Evolutionary conservation across 2,888 invertebrate species (phyloP), one percentile per base, ranked within the genome.

Genomic region (Syrphus vitripennis): DNA sequence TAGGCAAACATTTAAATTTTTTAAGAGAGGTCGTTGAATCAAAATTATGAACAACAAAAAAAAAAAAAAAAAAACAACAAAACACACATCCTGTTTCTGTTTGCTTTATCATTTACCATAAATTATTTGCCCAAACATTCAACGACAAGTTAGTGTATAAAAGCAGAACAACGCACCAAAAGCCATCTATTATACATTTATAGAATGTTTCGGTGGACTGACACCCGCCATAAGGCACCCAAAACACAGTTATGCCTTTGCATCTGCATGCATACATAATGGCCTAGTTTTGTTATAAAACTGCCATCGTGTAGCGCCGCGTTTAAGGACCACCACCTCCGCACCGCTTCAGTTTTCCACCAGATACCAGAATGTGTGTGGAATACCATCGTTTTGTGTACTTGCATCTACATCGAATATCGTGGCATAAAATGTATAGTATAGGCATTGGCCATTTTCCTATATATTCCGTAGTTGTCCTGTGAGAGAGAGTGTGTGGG

Each of bases 1-100:
- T 69, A 67, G 70, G 40, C 65, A 57, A 79, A 55, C 57, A 40
- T 70, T 79, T 79, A 75, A 34, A 40, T 26, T 26, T 34, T 69
- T 75, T 63, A 6, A 75, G 2, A 34, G 69, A 50, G 83, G 81
- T 81, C 76, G 76, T 75, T 83, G 83, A 83, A 69, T 74, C 59
- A 29, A 19, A 29, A 55, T 59, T 37, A 19, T n/a, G n/a, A n/a
- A n/a, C n/a, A n/a, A n/a, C n/a, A n/a, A n/a, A n/a, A n/a, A 3
- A n/a, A 16, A 19, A 10, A 14, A 21, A 57, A 10, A 29, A 29
- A 31, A 55, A 55, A 26, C 10, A 3, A 34, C 31, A 55, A 19
- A 1, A 16, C 40, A 79, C 50, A 65, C 21, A 26, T 55, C 42
- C 29, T 16, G 61, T 31, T 45, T 45, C 16, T 70, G 37, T 37